These are phyloP conservation scores for Herpetotheres cachinnans DNA, from an alignment of 2,113 vertebrate genomes.

Conservation along the genomic window DNA sequence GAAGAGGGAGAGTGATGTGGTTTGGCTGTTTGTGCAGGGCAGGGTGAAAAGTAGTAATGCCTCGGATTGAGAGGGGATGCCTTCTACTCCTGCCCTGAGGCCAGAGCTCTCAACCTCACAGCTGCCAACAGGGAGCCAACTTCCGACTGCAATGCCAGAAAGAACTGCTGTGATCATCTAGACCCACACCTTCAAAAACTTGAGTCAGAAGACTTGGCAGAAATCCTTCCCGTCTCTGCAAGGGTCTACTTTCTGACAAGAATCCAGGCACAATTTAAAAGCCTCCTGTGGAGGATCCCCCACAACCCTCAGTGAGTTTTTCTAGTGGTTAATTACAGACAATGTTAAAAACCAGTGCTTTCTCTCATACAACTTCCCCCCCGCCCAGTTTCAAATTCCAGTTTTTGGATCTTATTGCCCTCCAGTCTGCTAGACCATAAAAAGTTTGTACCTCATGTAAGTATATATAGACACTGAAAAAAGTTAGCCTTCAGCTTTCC, in stretches of 20 bases:
- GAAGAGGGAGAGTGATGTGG: not conserved
- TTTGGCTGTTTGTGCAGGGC: not conserved
- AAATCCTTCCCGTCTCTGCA: not conserved
- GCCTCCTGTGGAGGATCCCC: not conserved
- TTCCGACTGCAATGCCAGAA: not conserved
- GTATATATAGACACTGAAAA: not conserved
- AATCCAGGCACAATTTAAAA: not conserved
- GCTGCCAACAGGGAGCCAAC: not conserved
- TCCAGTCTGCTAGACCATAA: not conserved
- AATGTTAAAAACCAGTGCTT: not conserved
- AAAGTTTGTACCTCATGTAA: not conserved
- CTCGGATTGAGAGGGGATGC: not conserved
- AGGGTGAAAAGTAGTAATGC: not conserved
- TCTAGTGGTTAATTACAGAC: not conserved
- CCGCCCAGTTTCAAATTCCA: not conserved
- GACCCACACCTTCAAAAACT: not conserved
- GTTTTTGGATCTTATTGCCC: not conserved
- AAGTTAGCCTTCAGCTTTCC: not conserved
- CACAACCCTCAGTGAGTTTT: not conserved
- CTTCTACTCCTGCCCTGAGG: not conserved
- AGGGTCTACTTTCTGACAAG: not conserved
- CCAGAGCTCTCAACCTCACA: not conserved
- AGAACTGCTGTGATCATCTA: not conserved
- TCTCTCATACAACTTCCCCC: rapidly evolving
- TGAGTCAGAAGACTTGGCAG: not conserved